phyloP scores from a whole-genome alignment of 30 jellyfish, hydroid and myxozoan species.

The Rhopilema esculentum region DNA sequence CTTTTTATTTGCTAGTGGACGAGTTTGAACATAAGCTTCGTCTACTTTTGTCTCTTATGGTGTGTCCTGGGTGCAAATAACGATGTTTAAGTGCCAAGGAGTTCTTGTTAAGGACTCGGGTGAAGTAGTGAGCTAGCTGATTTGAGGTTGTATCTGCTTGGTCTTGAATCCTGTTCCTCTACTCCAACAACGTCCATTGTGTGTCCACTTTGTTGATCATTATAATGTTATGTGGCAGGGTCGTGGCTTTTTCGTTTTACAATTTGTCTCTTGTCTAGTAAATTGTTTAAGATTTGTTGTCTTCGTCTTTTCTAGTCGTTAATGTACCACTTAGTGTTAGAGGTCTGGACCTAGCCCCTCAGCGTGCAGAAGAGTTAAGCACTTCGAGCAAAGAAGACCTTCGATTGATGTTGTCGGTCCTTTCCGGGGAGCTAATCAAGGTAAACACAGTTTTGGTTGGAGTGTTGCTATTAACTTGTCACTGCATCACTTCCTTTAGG shows the following conservation, averaged over 20 bases:
- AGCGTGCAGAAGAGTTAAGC: constrained; percentile 57
- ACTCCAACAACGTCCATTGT: not conserved
- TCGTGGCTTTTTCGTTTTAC: not conserved
- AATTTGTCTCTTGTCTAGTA: not conserved
- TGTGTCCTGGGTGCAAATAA: too few species aligned
- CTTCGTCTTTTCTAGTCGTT: constrained; percentile 55
- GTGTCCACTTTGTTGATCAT: too few species aligned
- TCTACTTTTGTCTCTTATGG: too few species aligned
- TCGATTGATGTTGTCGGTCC: constrained; percentile 86
- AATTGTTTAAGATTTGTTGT: constrained; percentile 5
- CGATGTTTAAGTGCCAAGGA: too few species aligned
- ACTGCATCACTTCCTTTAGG: not conserved
- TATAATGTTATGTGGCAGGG: not conserved
- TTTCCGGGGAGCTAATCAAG: constrained; percentile 89
- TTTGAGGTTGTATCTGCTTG: not conserved
- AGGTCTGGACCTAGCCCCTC: constrained; percentile 97
- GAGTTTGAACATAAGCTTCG: too few species aligned
- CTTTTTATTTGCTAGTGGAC: too few species aligned
- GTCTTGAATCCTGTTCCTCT: not conserved
- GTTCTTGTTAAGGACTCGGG: too few species aligned
- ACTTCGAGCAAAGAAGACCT: constrained; percentile 93
- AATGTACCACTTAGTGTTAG: constrained; percentile 90
- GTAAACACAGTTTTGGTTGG: constrained; percentile 54
- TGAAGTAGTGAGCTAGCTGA: too few species aligned
- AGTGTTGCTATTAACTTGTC: not conserved